Evolutionary conservation across 1,140 invertebrate species (phyloP).

Genomic region (Apis dorsata): DNA sequence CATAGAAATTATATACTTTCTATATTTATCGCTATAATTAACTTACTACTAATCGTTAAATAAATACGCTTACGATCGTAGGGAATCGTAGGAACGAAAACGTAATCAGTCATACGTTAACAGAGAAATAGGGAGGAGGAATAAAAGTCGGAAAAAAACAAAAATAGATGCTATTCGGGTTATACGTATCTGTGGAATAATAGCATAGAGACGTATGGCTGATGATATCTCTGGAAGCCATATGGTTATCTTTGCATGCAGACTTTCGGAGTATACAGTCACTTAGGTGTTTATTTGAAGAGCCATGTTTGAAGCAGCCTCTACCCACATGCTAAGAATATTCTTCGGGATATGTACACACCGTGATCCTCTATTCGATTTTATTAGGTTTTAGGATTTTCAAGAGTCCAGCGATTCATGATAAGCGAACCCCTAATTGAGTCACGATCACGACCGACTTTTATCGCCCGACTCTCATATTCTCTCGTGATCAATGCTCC

Average conservation of each 20-base stretch:
- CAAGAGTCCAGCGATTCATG: conserved; percentile 45
- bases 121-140: background rate
- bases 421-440: conserved; percentile 46
- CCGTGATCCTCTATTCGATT: conserved; percentile 76
- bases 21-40: background rate
- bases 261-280: conserved; percentile 71
- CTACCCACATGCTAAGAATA: conserved; percentile 75
- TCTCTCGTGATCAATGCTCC: background rate
- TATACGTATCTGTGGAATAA: conserved; percentile 56
- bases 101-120: background rate
- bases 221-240: conserved; percentile 73
- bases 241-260: conserved; percentile 79
- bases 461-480: background rate
- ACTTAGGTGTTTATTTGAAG: conserved; percentile 78
- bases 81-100: background rate
- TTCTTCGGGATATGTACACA: conserved; percentile 71
- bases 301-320: conserved; percentile 73
- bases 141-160: conserved; percentile 17
- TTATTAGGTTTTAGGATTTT: conserved; percentile 79
- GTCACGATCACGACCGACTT: conserved; percentile 28
- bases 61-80: background rate
- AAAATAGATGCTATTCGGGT: conserved; percentile 28
- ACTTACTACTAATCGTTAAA: background rate
- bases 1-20: background rate
- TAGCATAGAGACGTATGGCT: conserved; percentile 55